phyloP scores from a whole-genome alignment of 1,140 invertebrate genomes.

The Andricus grossulariae region DNA sequence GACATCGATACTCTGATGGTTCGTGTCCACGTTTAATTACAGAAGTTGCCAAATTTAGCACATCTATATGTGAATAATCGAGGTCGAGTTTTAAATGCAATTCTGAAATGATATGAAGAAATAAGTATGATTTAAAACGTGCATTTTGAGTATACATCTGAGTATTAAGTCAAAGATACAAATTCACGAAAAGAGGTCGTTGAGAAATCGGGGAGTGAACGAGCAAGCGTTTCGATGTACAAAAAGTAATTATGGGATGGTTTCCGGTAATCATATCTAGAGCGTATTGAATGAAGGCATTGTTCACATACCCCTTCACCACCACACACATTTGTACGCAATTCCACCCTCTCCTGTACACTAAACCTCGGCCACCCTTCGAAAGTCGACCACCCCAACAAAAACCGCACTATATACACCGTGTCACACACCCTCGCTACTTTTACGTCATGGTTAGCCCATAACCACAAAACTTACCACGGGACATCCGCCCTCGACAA shows the following conservation, averaged over 20 bases:
- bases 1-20: too few relatives aligned
- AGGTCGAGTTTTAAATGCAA: too few relatives aligned
- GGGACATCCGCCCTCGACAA: conserved; percentile 51
- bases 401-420: conserved; percentile 46
- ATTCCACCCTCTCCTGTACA: conserved; percentile 55
- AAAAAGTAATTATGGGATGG: conserved; percentile 76
- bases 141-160: conserved; percentile 14
- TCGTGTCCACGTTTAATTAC: too few relatives aligned
- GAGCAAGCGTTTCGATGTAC: conserved; percentile 64
- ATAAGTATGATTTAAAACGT: too few relatives aligned
- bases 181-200: conserved; percentile 52
- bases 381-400: conserved; percentile 53
- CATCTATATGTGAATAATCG: too few relatives aligned
- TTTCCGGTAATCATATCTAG: conserved; percentile 76
- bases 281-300: conserved; percentile 74
- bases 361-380: conserved; percentile 50
- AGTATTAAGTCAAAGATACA: conserved; percentile 41
- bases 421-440: conserved; percentile 44
- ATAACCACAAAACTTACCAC: conserved; percentile 58
- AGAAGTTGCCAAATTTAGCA: too few relatives aligned
- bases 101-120: too few relatives aligned
- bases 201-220: conserved; percentile 48
- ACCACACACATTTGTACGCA: conserved; percentile 67
- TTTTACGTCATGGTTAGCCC: conserved; percentile 51
- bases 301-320: conserved; percentile 72